phyloP scores from a whole-genome alignment of 1,140 invertebrate genomes.

The Lepeophtheirus salmonis region DNA sequence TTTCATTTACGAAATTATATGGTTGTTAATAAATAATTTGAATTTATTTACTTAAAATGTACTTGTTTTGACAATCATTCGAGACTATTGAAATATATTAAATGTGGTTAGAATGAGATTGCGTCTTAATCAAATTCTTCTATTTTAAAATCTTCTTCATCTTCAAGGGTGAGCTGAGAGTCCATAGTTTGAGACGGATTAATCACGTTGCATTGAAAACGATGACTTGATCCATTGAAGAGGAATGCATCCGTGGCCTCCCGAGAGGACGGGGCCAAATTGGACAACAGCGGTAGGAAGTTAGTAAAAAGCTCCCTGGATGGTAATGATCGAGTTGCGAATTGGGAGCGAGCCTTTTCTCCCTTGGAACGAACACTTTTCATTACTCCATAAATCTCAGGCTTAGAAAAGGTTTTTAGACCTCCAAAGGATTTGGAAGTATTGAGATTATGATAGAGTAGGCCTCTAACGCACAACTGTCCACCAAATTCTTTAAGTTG shows the following conservation, averaged over 20 bases:
- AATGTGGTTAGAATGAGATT: too few species aligned
- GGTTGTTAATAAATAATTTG: too few species aligned
- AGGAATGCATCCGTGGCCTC: background rate
- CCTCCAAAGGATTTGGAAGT: background rate
- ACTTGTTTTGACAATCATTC: too few species aligned
- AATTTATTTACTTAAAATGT: too few species aligned
- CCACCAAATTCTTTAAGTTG: background rate
- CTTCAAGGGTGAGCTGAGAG: too few species aligned
- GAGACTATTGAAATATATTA: too few species aligned
- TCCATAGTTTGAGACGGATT: background rate
- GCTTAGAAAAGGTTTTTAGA: background rate
- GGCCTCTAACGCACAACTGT: background rate
- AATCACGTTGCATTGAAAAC: background rate
- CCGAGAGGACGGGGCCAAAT: background rate
- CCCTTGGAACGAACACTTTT: background rate
- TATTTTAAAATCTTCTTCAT: background rate
- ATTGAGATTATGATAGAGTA: background rate
- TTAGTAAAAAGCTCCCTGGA: background rate
- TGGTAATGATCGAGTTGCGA: background rate
- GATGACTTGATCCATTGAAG: background rate
- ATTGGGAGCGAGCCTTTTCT: background rate
- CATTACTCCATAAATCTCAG: background rate
- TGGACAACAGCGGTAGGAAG: background rate
- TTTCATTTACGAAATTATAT: too few species aligned
- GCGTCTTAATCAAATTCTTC: background rate